A percentile compares a stretch with the other conserved stretches of the same genome.
Conservation (phyloP, 2,797 vertebrate species). For the Uromys caudimaculatus region DNA sequence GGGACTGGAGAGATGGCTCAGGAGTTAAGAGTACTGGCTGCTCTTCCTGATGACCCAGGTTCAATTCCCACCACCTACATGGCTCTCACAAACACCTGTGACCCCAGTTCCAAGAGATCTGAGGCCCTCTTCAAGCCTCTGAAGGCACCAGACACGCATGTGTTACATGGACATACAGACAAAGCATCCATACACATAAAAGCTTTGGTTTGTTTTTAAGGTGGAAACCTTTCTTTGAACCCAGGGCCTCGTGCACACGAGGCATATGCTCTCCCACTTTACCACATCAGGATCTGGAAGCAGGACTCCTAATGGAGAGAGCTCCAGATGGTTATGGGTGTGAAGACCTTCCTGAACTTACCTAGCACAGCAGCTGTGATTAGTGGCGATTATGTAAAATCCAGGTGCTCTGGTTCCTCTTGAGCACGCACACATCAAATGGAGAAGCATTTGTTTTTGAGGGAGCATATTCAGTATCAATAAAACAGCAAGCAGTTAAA, state of each 20-base stretch:
- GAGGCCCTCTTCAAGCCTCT: not conserved
- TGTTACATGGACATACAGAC: not conserved
- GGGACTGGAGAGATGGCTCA: not conserved
- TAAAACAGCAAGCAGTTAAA: not conserved
- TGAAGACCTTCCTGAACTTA: not conserved
- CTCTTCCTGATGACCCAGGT: not conserved
- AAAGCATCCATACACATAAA: not conserved
- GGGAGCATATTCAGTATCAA: not conserved
- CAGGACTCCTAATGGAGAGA: not conserved
- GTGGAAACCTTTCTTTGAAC: not conserved
- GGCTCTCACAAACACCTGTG: not conserved
- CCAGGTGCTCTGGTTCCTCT: not conserved
- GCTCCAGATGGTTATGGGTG: not conserved
- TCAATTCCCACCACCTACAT: not conserved
- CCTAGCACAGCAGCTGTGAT: not conserved
- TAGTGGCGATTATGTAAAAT: not conserved
- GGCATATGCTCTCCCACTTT: not conserved
- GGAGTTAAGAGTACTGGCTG: not conserved
- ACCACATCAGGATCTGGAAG: not conserved
- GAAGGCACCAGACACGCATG: not conserved
- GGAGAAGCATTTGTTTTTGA: not conserved
- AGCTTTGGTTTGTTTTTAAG: not conserved
- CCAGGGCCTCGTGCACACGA: not conserved
- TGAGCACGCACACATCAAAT: not conserved
- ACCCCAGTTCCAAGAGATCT: not conserved